Conservation (phyloP, 1,140 invertebrate genomes). For the Tribolium madens region DNA sequence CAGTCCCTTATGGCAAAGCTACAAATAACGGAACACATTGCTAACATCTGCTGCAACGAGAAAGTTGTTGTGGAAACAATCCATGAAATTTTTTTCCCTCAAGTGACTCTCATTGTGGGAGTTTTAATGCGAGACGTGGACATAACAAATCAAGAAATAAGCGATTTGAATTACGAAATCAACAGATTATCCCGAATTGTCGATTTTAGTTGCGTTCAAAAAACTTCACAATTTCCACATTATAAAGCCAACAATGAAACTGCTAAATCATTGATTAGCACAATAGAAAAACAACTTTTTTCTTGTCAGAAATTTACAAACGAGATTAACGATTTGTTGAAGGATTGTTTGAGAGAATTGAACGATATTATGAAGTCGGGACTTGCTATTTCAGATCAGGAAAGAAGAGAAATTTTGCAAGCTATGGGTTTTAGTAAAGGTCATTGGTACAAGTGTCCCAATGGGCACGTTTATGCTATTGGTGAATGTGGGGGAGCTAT, state of each 20-base stretch:
- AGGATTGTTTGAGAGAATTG: conserved; percentile 50
- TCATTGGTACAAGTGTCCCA: conserved; percentile 82
- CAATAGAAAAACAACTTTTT: conserved; percentile 21
- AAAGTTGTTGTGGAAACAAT: not conserved
- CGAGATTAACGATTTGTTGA: conserved; percentile 39
- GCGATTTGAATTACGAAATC: conserved; percentile 57
- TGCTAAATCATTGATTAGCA: not conserved
- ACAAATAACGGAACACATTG: not conserved
- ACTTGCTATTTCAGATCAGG: conserved; percentile 67
- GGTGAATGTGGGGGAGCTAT: conserved; percentile 80
- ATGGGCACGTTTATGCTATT: conserved; percentile 80
- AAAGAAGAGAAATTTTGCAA: conserved; percentile 71
- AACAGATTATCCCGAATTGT: conserved; percentile 53
- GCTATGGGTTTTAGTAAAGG: conserved; percentile 73
- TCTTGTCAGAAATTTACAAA: conserved; percentile 33
- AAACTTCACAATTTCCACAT: not conserved
- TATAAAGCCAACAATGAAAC: not conserved
- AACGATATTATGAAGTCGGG: conserved; percentile 2
- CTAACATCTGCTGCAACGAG: not conserved
- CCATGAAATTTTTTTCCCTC: not conserved
- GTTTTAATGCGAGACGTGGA: conserved; percentile 62
- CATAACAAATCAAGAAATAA: conserved; percentile 65
- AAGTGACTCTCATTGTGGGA: not conserved
- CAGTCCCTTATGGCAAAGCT: not conserved
- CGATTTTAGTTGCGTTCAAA: conserved; percentile 49